A percentile compares a stretch with the other conserved stretches of the same genome.
Conservation (phyloP, 2,113 vertebrate genomes). For the Lota lota region DNA sequence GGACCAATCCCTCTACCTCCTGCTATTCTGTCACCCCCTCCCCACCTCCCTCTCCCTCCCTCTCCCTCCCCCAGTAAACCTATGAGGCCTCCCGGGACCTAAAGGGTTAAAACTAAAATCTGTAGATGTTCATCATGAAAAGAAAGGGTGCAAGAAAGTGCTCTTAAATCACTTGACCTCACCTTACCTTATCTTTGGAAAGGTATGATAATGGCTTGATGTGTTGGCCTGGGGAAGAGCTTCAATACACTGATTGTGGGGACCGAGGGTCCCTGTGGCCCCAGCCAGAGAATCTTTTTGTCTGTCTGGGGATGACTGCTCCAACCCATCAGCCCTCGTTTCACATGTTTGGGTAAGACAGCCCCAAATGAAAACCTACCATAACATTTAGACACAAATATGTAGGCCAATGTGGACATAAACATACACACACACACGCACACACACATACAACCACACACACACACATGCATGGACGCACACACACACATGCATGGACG, state of each 20-base stretch:
- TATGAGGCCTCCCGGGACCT: neutral
- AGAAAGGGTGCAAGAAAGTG: too few species aligned
- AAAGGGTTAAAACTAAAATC: too few species aligned
- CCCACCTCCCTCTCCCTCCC: neutral
- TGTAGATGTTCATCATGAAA: too few species aligned
- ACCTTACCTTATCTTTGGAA: too few species aligned
- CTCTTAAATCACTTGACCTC: too few species aligned
- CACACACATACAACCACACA: neutral
- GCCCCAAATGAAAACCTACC: constrained; percentile 19
- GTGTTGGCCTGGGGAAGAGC: too few species aligned
- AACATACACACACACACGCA: too few species aligned
- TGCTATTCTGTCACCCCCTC: neutral
- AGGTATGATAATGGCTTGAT: too few species aligned
- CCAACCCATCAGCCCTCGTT: constrained; percentile 15
- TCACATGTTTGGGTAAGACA: constrained; percentile 13
- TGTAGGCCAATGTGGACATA: too few species aligned
- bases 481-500: constrained; percentile 1
- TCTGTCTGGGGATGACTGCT: neutral
- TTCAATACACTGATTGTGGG: neutral
- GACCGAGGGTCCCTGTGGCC: neutral
- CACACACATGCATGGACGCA: neutral
- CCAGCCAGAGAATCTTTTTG: neutral
- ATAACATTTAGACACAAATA: too few species aligned
- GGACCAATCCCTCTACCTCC: neutral
- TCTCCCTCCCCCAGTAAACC: neutral